phyloP scores from a whole-genome alignment of 2,113 vertebrate species.

The Vulpes ferrilata region DNA sequence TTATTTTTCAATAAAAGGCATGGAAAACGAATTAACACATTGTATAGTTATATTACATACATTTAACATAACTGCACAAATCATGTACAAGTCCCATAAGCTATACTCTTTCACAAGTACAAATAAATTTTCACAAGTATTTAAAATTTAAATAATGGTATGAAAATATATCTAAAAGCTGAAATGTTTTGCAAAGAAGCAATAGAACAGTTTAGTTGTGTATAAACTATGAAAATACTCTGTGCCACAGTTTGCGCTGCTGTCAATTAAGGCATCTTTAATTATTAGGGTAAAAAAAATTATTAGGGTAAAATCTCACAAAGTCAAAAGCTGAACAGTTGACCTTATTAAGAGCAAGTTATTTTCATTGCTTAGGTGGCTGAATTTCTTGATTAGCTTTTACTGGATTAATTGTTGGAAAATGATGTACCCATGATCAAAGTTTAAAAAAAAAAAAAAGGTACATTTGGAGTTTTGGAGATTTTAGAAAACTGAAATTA shows the following conservation, averaged over 20 bases:
- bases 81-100: neutral
- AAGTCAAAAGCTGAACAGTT: neutral
- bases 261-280: neutral
- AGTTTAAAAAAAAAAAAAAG: neutral
- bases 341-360: neutral
- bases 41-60: conserved; percentile 42
- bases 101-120: conserved; percentile 30
- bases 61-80: neutral
- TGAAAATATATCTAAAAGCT: neutral
- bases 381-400: neutral
- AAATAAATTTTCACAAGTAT: neutral
- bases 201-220: neutral
- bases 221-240: neutral
- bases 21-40: neutral
- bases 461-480: neutral
- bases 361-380: neutral
- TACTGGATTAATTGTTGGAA: conserved; percentile 10
- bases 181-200: neutral
- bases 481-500: neutral
- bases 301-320: neutral
- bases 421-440: neutral
- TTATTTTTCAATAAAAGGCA: conserved; percentile 25
- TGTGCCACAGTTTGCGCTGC: neutral
- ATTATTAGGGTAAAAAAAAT: conserved; percentile 2
- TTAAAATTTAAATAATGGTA: conserved; percentile 49